Conservation (phyloP, 2,797 vertebrate genomes). For the Acanthurus lineatus region DNA sequence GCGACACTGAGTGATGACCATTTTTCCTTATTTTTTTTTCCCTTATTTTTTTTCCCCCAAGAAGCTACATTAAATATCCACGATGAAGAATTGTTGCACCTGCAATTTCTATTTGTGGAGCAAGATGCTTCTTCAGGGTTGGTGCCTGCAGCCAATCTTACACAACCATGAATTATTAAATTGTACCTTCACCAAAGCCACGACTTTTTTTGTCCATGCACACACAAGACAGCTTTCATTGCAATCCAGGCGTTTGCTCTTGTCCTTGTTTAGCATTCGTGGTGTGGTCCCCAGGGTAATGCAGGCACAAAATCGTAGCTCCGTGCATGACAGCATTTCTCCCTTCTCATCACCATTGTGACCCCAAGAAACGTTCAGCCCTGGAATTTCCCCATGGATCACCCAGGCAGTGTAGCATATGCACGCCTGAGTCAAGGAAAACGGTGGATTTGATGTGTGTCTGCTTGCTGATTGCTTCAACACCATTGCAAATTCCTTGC, state of each 20-base stretch:
- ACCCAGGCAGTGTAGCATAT: conserved; percentile 36
- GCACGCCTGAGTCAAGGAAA: conserved; percentile 28
- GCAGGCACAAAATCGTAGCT: conserved; percentile 47
- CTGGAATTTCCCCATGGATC: conserved; percentile 66
- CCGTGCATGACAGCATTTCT: conserved; percentile 52
- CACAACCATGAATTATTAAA: conserved; percentile 83
- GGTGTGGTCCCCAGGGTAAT: conserved; percentile 50
- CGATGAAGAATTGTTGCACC: conserved; percentile 23
- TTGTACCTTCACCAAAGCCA: conserved; percentile 72
- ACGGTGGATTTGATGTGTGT: conserved; percentile 48
- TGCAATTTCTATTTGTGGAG: conserved; percentile 42
- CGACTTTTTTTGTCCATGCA: conserved; percentile 71
- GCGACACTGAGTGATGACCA: background rate
- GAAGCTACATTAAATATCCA: conserved; percentile 35
- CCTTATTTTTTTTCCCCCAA: background rate
- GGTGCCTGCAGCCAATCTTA: conserved; percentile 70
- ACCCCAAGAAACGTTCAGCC: conserved; percentile 60
- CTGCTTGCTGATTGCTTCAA: conserved; percentile 44
- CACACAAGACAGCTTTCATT: conserved; percentile 67
- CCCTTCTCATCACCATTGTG: conserved; percentile 42
- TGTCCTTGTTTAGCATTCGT: conserved; percentile 79
- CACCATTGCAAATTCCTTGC: conserved; percentile 42
- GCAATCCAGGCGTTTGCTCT: conserved; percentile 62
- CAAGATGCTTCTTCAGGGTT: conserved; percentile 57
- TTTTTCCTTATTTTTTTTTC: background rate